Evolutionary conservation across 2,888 invertebrate species (phyloP), one percentile per base, ranked within the genome.

Genomic region (Strigamia crassipes): DNA sequence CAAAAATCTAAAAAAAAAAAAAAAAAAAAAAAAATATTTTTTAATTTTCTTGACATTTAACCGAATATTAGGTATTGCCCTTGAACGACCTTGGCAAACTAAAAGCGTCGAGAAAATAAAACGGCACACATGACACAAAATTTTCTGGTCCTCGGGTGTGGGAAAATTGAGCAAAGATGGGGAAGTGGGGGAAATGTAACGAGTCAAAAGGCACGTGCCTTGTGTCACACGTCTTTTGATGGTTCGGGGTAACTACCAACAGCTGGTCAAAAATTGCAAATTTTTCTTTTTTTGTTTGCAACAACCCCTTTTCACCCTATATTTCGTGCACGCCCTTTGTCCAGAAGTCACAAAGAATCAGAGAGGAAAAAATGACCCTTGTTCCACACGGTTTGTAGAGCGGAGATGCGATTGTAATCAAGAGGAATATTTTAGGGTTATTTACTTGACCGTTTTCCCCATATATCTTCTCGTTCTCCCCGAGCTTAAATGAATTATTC

Each of bases 391-490:
- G 10, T 61, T 61, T 61, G 21, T 23, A 61, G 61, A 61, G 61
- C 61, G 23, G 51, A 51, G n/a, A n/a, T n/a, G n/a, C n/a, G 61
- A 61, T 61, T 61, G 21, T 61, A 61, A 61, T 61, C 61, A 51
- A 13, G 3, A 23, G 61, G 61, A 61, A 61, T 61, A 61, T 61
- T 61, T 18, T 61, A 51, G 51, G 51, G 51, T 51, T 51, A 18
- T 23, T 5, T 23, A n/a, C 21, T 61, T 18, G 23, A 61, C 61
- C 61, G 23, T 5, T 61, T 61, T 61, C 21, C 61, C 61, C 10
- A 61, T 18, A 46, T 46, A 12, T 46, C 15, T 18, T 51, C n/a
- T 3, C 13, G n/a, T n/a, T 51, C 51, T 51, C 61, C 61, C 21
- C 23, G 2, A 2, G 18, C 18, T 61, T 12, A 21, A 61, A 61